Evolutionary conservation across 2,113 vertebrate species (phyloP).

Genomic region (Pholis gunnellus): DNA sequence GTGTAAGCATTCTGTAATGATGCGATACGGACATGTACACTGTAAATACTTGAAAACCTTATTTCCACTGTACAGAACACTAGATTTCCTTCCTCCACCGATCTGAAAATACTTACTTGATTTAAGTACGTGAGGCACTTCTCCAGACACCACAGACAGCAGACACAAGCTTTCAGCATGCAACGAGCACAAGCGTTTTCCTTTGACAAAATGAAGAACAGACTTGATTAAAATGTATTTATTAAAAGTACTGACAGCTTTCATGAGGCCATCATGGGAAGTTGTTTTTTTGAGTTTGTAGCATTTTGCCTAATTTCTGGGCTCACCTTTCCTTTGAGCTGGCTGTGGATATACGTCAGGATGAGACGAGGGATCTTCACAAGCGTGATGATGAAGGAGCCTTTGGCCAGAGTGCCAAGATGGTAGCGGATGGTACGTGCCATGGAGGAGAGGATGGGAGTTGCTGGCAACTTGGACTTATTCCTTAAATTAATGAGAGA

Average conservation of each 20-base stretch:
- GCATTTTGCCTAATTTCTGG: background rate
- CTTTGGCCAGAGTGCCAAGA: slow-evolving; percentile 96
- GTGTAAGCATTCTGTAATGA: slow-evolving; percentile 93
- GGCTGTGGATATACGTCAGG: slow-evolving; percentile 94
- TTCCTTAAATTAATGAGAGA: slow-evolving; percentile 78
- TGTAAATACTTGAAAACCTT: background rate
- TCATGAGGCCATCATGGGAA: accelerated
- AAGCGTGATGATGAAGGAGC: slow-evolving; percentile 98
- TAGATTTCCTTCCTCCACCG: background rate
- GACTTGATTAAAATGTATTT: background rate
- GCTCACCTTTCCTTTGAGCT: slow-evolving; percentile 97
- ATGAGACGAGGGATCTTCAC: slow-evolving; percentile 98
- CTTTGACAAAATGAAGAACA: slow-evolving; percentile 67
- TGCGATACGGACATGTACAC: background rate
- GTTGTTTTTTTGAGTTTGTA: background rate
- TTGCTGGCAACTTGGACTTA: slow-evolving; percentile 90
- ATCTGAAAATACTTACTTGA: slow-evolving; percentile 85
- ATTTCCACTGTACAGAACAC: background rate
- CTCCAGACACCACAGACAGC: slow-evolving; percentile 99
- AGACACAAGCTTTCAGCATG: slow-evolving; percentile 95
- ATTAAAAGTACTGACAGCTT: background rate
- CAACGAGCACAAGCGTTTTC: slow-evolving; percentile 97
- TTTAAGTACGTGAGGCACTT: slow-evolving; percentile 97
- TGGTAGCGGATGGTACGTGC: slow-evolving; percentile 92
- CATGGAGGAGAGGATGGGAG: slow-evolving; percentile 91